A percentile compares a stretch with the other conserved stretches of the same genome.
Conservation (phyloP, 2,888 invertebrate species). For the Erebia aethiops region DNA sequence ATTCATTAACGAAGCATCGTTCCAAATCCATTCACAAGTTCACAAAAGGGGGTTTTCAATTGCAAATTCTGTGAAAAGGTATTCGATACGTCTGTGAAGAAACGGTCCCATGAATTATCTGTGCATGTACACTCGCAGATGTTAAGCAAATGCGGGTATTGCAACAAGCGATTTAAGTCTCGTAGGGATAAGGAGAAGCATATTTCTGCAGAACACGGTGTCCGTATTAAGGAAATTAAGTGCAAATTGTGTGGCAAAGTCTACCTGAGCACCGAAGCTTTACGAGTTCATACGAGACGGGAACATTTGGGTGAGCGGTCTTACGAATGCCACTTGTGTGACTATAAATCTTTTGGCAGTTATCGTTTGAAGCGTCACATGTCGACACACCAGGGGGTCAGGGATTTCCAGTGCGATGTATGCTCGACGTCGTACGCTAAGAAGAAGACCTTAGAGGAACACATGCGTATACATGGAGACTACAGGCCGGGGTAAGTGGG, state of each 20-base stretch:
- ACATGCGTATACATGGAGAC: slow-evolving; percentile 45
- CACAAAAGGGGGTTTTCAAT: slow-evolving; percentile 43
- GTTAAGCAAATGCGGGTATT: slow-evolving; percentile 51
- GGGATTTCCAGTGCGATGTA: slow-evolving; percentile 52
- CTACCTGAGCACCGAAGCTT: slow-evolving; percentile 56
- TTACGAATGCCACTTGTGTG: slow-evolving; percentile 46
- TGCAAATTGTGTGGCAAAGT: slow-evolving; percentile 51
- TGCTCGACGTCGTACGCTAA: slow-evolving; percentile 55
- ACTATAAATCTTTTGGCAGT: slow-evolving; percentile 49
- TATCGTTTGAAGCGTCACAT: slow-evolving; percentile 57
- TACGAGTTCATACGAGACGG: slow-evolving; percentile 43
- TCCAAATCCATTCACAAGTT: slow-evolving; percentile 6
- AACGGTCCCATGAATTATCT: slow-evolving; percentile 44
- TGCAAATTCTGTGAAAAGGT: slow-evolving; percentile 47
- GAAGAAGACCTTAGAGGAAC: slow-evolving; percentile 42
- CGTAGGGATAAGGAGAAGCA: slow-evolving; percentile 43
- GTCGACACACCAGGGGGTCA: slow-evolving; percentile 55
- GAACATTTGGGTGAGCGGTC: slow-evolving; percentile 43
- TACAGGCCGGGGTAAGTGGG: slow-evolving; percentile 44
- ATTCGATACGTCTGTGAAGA: slow-evolving; percentile 44
- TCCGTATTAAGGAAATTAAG: slow-evolving; percentile 39
- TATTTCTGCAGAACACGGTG: slow-evolving; percentile 45
- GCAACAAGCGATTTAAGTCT: slow-evolving; percentile 39
- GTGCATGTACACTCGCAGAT: slow-evolving; percentile 36
- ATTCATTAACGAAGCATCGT: slow-evolving; percentile 41